Conservation (phyloP, 2,797 vertebrate genomes). For the Danio albolineatus region DNA sequence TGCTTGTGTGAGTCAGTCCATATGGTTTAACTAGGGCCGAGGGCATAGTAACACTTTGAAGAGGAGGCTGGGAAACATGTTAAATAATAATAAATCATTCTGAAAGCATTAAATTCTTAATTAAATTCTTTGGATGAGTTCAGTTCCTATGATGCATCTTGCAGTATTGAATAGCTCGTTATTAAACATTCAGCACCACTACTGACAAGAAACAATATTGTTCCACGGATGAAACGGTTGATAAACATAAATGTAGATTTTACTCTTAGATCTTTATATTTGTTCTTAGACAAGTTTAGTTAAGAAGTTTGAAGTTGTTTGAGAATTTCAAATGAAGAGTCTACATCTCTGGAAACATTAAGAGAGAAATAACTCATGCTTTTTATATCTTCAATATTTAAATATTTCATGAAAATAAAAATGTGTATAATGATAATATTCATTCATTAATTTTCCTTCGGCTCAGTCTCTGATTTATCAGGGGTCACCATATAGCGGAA, state of each 20-base stretch:
- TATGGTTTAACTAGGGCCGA: slow-evolving; percentile 4
- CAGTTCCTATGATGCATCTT: background rate
- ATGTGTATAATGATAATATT: no score
- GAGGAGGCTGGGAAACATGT: background rate
- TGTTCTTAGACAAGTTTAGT: no score
- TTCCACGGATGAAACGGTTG: background rate
- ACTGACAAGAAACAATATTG: background rate
- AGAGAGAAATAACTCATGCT: no score
- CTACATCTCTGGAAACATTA: no score
- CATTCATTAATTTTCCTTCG: no score
- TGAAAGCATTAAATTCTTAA: background rate
- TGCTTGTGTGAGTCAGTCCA: slow-evolving; percentile 47
- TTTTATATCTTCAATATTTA: no score
- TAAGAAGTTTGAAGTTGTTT: no score
- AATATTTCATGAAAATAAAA: no score
- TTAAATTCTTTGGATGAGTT: background rate
- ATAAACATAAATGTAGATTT: background rate
- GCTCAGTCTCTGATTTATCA: no score
- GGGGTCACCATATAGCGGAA: no score
- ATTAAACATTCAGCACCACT: background rate
- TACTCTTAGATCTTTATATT: background rate
- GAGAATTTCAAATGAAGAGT: no score
- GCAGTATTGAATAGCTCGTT: background rate
- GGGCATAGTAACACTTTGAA: background rate
- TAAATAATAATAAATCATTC: background rate